Evolutionary conservation across 2,797 vertebrate species (phyloP).

Genomic region (Eremophila alpestris): DNA sequence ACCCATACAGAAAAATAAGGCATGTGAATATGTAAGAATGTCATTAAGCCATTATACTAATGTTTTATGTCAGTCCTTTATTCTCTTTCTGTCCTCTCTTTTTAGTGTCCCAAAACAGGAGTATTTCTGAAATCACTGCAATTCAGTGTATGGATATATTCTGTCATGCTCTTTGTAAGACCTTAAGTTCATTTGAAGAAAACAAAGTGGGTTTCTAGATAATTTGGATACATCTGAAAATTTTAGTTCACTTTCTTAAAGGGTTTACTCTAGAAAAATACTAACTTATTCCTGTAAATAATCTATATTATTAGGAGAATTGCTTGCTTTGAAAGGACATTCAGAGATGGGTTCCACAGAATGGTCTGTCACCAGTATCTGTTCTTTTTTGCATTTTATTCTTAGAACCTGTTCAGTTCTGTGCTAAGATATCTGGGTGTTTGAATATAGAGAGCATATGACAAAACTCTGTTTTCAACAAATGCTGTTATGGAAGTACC

Average conservation of each 20-base stretch:
- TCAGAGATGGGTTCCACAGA: background rate
- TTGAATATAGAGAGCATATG: background rate
- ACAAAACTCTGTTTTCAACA: background rate
- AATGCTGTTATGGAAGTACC: background rate
- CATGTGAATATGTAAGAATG: background rate
- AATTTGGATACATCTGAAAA: background rate
- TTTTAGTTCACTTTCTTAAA: background rate
- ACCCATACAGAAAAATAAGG: background rate
- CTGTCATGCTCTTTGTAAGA: background rate
- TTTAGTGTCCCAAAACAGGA: background rate
- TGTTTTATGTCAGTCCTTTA: background rate
- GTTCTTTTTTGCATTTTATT: background rate
- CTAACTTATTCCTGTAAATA: background rate
- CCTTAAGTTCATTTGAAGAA: background rate
- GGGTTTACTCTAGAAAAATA: background rate
- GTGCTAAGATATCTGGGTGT: background rate
- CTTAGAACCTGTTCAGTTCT: background rate
- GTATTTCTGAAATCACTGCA: background rate
- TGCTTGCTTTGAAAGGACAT: background rate
- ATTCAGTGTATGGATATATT: background rate
- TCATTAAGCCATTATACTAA: background rate
- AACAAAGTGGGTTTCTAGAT: background rate
- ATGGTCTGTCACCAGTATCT: background rate
- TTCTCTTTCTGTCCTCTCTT: background rate
- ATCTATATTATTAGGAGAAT: background rate